Evolutionary conservation across 2,888 invertebrate genomes (phyloP).

Genomic region (Hypsopygia costalis): DNA sequence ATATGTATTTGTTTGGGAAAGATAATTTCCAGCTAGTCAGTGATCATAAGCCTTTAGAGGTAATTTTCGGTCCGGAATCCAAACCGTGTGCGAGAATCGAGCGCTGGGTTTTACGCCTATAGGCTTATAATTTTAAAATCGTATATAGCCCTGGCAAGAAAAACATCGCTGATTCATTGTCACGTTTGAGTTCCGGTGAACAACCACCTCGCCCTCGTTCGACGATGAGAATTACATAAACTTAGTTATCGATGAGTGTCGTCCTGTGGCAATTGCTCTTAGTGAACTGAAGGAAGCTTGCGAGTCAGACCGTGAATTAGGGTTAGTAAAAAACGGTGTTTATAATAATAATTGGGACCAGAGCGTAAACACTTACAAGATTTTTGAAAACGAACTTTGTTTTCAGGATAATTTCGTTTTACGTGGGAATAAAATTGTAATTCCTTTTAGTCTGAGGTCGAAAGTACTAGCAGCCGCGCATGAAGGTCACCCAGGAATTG

Average conservation of each 20-base stretch:
- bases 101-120: slow-evolving; percentile 16
- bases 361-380: background rate
- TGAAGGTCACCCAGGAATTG: slow-evolving; percentile 31
- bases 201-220: no score
- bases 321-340: background rate
- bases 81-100: slow-evolving; percentile 39
- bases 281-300: no score
- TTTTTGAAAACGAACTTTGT: background rate
- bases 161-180: background rate
- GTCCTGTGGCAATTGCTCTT: no score
- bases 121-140: background rate
- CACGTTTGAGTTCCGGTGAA: background rate
- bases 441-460: background rate
- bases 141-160: background rate
- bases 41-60: slow-evolving; percentile 23
- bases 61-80: slow-evolving; percentile 23
- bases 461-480: slow-evolving; percentile 19
- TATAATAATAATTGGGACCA: background rate
- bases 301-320: no score
- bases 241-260: background rate
- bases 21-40: slow-evolving; percentile 14
- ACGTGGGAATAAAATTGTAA: background rate
- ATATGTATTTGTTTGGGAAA: slow-evolving; percentile 19
- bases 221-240: background rate
- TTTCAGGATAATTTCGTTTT: background rate